phyloP scores from a whole-genome alignment of 2,113 vertebrate species.

The Sterrhoptilus dennistouni region DNA sequence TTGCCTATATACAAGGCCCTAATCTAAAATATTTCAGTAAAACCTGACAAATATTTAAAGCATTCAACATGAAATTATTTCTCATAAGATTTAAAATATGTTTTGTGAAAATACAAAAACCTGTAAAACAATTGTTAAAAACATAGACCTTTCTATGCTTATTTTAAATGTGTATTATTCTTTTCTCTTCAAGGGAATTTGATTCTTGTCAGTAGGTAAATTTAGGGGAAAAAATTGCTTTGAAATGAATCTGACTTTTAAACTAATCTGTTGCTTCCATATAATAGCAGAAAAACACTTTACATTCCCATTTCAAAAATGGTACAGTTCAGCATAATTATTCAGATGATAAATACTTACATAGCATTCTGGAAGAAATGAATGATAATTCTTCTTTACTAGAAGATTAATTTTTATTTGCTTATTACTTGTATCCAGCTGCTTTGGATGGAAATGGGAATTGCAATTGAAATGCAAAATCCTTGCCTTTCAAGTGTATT shows the following conservation, averaged over 20 bases:
- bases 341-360: background rate
- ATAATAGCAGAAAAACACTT: background rate
- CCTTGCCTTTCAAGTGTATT: background rate
- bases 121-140: fast-evolving
- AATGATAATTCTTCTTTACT: background rate
- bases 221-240: background rate
- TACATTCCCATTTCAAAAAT: background rate
- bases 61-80: background rate
- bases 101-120: background rate
- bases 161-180: background rate
- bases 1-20: background rate
- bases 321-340: background rate
- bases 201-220: background rate
- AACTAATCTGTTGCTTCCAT: background rate
- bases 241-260: background rate
- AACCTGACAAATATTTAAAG: background rate
- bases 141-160: background rate
- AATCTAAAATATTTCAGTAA: background rate
- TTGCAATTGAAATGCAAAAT: background rate
- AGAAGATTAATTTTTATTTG: slow-evolving; percentile 26
- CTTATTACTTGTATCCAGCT: background rate
- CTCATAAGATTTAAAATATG: background rate
- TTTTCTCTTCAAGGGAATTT: background rate
- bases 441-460: background rate
- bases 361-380: background rate